Evolutionary conservation across 1,140 invertebrate genomes (phyloP).

Genomic region (Ceratina calcarata): DNA sequence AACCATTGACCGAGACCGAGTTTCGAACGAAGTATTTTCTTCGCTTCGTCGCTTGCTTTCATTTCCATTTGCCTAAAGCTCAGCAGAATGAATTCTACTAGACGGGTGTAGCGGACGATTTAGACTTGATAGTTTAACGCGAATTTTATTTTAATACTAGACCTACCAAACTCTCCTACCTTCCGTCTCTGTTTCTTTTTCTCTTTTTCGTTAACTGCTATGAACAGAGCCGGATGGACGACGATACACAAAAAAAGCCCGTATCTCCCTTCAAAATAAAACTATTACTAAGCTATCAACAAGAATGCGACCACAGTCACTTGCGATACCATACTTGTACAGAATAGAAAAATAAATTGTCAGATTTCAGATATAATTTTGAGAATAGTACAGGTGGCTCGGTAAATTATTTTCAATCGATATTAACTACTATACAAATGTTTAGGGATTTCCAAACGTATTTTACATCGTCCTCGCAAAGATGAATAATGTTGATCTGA

Average conservation of each 20-base stretch:
- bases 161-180: constrained; percentile 31
- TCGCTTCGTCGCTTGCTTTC: constrained; percentile 73
- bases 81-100: constrained; percentile 60
- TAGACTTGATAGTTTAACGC: constrained; percentile 36
- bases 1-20: constrained; percentile 77
- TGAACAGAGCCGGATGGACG: background rate
- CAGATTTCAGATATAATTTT: constrained; percentile 5
- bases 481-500: constrained; percentile 32
- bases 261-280: background rate
- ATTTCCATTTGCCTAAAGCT: constrained; percentile 69
- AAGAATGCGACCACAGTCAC: background rate
- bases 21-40: constrained; percentile 75
- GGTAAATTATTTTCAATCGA: constrained; percentile 9
- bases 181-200: constrained; percentile 21
- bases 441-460: background rate
- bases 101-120: constrained; percentile 39
- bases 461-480: constrained; percentile 28
- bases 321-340: background rate
- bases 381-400: constrained; percentile 15
- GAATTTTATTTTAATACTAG: constrained; percentile 17
- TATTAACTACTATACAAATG: background rate
- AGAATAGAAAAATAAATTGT: constrained; percentile 8
- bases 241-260: constrained; percentile 3
- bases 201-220: background rate
- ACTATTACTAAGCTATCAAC: background rate